Evolutionary conservation across 2,888 invertebrate species (phyloP).

Genomic region (Empis livida): DNA sequence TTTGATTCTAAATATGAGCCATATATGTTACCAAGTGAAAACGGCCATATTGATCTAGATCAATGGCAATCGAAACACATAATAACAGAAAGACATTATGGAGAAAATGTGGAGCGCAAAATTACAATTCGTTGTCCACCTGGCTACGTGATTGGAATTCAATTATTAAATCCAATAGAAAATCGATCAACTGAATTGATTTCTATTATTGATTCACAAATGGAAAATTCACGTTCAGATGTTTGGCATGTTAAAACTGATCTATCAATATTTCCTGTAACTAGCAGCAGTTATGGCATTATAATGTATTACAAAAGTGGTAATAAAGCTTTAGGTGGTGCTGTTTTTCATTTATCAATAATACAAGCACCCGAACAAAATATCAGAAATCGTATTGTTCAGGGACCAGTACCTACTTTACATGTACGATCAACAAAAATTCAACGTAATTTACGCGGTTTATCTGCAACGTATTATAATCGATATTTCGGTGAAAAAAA

Average conservation of each 20-base stretch:
- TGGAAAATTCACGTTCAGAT: conserved; percentile 48
- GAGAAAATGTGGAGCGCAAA: conserved; percentile 42
- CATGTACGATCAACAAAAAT: conserved; percentile 59
- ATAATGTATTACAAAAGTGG: conserved; percentile 73
- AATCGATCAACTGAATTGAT: conserved; percentile 78
- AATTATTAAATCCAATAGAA: conserved; percentile 80
- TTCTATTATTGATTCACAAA: conserved; percentile 61
- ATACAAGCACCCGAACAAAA: conserved; percentile 61
- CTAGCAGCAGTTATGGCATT: conserved; percentile 71
- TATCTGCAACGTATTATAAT: conserved; percentile 78
- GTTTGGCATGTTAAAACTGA: conserved; percentile 73
- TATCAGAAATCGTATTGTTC: conserved; percentile 56
- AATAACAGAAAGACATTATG: conserved; percentile 53
- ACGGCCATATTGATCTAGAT: conserved; percentile 46
- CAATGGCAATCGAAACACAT: conserved; percentile 69
- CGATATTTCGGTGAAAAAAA: conserved; percentile 74
- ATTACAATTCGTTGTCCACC: conserved; percentile 60
- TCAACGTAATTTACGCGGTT: conserved; percentile 65
- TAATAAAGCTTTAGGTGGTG: conserved; percentile 61
- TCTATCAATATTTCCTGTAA: conserved; percentile 77
- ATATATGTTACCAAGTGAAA: conserved; percentile 53
- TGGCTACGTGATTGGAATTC: conserved; percentile 76
- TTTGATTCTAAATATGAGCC: conserved; percentile 62
- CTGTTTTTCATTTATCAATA: conserved; percentile 64
- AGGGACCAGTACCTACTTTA: conserved; percentile 67